Evolutionary conservation across 2,113 vertebrate species (phyloP).

Genomic region (Romanogobio albipinnatus): DNA sequence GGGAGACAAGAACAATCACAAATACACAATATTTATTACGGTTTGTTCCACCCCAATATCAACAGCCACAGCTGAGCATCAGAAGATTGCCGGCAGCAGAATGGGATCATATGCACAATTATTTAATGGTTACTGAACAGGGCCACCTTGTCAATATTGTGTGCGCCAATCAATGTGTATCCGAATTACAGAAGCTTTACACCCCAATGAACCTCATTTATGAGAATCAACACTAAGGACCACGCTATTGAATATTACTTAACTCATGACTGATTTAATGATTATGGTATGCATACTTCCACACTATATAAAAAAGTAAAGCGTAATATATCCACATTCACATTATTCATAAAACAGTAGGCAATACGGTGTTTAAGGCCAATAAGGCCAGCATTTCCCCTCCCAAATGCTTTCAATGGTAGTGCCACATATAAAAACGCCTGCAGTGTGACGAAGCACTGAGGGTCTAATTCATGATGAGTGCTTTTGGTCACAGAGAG

Average conservation of each 20-base stretch:
- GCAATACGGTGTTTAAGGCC: too few relatives aligned
- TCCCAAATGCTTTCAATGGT: too few relatives aligned
- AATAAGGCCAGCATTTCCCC: too few relatives aligned
- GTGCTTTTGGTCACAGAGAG: too few relatives aligned
- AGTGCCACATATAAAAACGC: too few relatives aligned
- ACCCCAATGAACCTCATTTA: constrained; percentile 51
- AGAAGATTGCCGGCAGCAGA: neutral
- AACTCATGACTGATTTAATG: constrained; percentile 70
- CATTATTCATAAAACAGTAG: neutral
- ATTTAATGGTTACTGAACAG: neutral
- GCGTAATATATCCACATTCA: neutral
- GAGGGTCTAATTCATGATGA: too few relatives aligned
- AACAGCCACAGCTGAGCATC: neutral
- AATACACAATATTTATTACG: constrained; percentile 16
- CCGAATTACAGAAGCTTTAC: constrained; percentile 18
- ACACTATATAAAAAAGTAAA: neutral
- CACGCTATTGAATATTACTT: constrained; percentile 53
- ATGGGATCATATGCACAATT: constrained; percentile 1
- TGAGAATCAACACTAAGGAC: constrained; percentile 60
- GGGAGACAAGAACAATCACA: constrained; percentile 7
- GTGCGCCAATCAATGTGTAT: neutral
- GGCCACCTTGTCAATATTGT: constrained; percentile 8
- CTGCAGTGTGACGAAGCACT: too few relatives aligned
- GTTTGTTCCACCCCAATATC: neutral
- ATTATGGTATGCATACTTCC: constrained; percentile 59